Conservation (phyloP, 2,888 invertebrate genomes). For the Mycalesis mineus region DNA sequence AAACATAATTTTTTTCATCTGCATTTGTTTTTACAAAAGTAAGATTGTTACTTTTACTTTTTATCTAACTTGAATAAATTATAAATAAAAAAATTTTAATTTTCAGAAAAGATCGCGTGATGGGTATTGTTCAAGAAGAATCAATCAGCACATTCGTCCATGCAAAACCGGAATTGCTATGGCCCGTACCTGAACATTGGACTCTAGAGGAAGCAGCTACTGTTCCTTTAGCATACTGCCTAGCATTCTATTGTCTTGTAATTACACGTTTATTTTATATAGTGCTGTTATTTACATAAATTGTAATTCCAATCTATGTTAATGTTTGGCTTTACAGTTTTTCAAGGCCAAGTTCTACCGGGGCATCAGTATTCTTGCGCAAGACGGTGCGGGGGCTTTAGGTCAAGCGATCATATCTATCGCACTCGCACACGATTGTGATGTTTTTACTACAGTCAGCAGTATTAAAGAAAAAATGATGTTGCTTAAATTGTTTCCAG, state of each 20-base stretch:
- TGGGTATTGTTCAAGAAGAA: conserved; percentile 79
- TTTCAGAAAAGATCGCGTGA: conserved; percentile 72
- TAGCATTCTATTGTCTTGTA: conserved; percentile 64
- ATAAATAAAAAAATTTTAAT: neutral
- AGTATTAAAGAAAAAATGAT: conserved; percentile 51
- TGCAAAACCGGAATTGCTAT: conserved; percentile 69
- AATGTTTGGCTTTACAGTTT: conserved; percentile 28
- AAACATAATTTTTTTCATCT: too few species aligned
- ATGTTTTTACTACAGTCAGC: conserved; percentile 55
- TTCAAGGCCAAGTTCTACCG: conserved; percentile 30
- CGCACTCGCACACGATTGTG: conserved; percentile 42
- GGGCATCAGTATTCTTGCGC: conserved; percentile 40
- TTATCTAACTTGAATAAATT: too few species aligned
- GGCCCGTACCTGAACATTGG: conserved; percentile 84
- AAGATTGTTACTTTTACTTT: too few species aligned
- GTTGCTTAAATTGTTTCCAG: conserved; percentile 49
- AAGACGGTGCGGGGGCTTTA: conserved; percentile 54
- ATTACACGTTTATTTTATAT: neutral
- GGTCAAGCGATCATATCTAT: conserved; percentile 55
- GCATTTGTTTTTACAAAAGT: too few species aligned
- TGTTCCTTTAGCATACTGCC: conserved; percentile 84
- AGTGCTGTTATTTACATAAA: too few species aligned
- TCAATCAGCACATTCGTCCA: conserved; percentile 76
- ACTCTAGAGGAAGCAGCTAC: conserved; percentile 85
- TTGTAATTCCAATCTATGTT: too few species aligned